Evolutionary conservation across 2,113 vertebrate genomes (phyloP), one percentile per base, ranked within the genome.

Genomic region (Urocitellus parryii): DNA sequence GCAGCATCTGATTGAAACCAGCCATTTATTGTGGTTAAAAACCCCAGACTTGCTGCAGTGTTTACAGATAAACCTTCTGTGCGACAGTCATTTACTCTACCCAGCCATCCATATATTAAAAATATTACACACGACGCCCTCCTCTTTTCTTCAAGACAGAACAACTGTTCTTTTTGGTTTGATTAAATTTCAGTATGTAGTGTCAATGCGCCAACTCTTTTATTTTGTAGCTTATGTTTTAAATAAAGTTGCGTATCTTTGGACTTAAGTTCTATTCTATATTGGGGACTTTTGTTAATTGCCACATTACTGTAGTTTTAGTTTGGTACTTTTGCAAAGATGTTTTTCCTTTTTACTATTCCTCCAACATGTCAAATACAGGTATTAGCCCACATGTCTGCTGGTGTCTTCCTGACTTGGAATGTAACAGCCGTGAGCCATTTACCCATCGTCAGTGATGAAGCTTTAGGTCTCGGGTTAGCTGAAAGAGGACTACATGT

Each of bases 11-110:
- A 98, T 97, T 98, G 98, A 98, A 98, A 98, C 98, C 97, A 97
- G 95, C 95, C 97, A 98, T 98, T 98, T 98, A 97, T 97, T 98
- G 98, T 96, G 89, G 94, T 97, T 97, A 98, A 98, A 98, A 98
- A 96, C 1, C 0, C 97, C 90, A 98, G 95, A 88, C 94, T 98
- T 97, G 97, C 92, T 98, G 94, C 96, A 97, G 96, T 98, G 97
- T 98, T 98, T 98, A 98, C 97, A 98, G 98, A 98, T 98, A 98
- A 98, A 97, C 94, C 98, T 98, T 98, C 97, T 97, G 80, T 96
- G 97, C 25, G 45, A 86, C 92, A 97, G 97, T 95, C 97, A 97
- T 98, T 98, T 98, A 97, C 95, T 97, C 97, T 96, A 98, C 74
- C 42, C 97, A 97, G 70, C 95, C 97, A 98, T 96, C 98, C 98